Evolutionary conservation across 1,140 invertebrate genomes (phyloP).

Genomic region (Leptestheria dahalacensis): DNA sequence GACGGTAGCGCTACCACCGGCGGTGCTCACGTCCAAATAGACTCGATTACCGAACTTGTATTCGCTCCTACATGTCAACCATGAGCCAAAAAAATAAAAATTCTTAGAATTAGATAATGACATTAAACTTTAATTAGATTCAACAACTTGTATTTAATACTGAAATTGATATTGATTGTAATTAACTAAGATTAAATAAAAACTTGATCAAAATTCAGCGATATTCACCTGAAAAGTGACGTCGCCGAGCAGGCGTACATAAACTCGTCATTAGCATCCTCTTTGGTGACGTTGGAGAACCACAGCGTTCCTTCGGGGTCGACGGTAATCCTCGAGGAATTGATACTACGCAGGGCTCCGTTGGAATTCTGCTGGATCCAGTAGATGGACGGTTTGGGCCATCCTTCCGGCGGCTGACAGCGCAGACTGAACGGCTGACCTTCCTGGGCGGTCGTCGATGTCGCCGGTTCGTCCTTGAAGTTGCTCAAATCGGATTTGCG

Average conservation of each 20-base stretch:
- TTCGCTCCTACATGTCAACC: slow-evolving; percentile 46
- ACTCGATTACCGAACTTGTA: slow-evolving; percentile 80
- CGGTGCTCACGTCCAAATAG: slow-evolving; percentile 56
- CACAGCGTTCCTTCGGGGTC: slow-evolving; percentile 86
- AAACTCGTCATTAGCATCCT: slow-evolving; percentile 63
- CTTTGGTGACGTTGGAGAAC: slow-evolving; percentile 80
- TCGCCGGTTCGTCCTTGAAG: slow-evolving; percentile 59
- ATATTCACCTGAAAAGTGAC: slow-evolving; percentile 44
- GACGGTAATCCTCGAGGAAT: slow-evolving; percentile 80
- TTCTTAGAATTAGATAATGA: neutral
- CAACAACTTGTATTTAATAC: too few species aligned
- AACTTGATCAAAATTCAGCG: neutral
- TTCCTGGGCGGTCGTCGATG: slow-evolving; percentile 52
- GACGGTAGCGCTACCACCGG: slow-evolving; percentile 51
- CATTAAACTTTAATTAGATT: too few species aligned
- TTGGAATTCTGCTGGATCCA: slow-evolving; percentile 68
- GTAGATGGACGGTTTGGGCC: slow-evolving; percentile 83
- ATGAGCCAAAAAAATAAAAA: slow-evolving; percentile 12
- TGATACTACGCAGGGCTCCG: slow-evolving; percentile 70
- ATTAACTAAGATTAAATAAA: too few species aligned
- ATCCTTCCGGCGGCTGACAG: slow-evolving; percentile 82
- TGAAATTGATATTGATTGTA: too few species aligned
- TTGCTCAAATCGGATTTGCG: slow-evolving; percentile 85
- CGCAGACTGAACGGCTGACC: slow-evolving; percentile 71
- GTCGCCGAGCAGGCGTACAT: slow-evolving; percentile 79